phyloP scores from a whole-genome alignment of 2,113 vertebrate species.

The Sterrhoptilus dennistouni region DNA sequence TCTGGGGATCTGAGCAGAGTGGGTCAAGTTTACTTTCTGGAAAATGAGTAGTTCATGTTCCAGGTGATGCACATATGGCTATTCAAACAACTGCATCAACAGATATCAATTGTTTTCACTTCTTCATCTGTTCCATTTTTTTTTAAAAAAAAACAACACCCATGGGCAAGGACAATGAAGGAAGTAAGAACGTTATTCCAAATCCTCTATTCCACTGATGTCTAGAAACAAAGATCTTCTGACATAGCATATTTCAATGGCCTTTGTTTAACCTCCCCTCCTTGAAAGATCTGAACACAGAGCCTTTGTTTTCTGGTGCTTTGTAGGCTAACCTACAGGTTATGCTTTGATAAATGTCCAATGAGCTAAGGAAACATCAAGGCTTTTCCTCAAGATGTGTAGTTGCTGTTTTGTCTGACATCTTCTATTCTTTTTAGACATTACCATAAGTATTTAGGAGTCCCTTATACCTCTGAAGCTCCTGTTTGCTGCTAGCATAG shows the following conservation, averaged over 20 bases:
- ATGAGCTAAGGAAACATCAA: constrained; percentile 41
- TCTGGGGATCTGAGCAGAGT: neutral
- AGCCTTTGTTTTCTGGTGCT: constrained; percentile 49
- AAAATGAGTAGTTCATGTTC: neutral
- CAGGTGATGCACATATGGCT: constrained; percentile 29
- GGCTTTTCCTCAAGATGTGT: neutral
- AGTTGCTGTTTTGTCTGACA: constrained; percentile 36
- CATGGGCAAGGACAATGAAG: neutral
- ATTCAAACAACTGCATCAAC: neutral
- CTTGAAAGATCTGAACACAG: constrained; percentile 29
- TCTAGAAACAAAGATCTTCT: constrained; percentile 44
- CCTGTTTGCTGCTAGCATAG: neutral
- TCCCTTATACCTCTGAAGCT: neutral
- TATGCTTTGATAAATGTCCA: constrained; percentile 65
- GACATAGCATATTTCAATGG: constrained; percentile 31
- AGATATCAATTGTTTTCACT: neutral
- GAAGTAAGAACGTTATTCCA: constrained; percentile 6
- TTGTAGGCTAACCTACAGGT: constrained; percentile 55
- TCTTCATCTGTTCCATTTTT: neutral
- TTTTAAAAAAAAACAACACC: neutral
- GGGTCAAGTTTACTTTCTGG: neutral
- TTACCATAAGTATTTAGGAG: constrained; percentile 26
- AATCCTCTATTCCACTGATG: constrained; percentile 36
- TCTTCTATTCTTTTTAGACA: constrained; percentile 22
- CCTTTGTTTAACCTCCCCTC: constrained; percentile 57